Conservation (phyloP, 2,888 invertebrate genomes). For the Priapulus caudatus region DNA sequence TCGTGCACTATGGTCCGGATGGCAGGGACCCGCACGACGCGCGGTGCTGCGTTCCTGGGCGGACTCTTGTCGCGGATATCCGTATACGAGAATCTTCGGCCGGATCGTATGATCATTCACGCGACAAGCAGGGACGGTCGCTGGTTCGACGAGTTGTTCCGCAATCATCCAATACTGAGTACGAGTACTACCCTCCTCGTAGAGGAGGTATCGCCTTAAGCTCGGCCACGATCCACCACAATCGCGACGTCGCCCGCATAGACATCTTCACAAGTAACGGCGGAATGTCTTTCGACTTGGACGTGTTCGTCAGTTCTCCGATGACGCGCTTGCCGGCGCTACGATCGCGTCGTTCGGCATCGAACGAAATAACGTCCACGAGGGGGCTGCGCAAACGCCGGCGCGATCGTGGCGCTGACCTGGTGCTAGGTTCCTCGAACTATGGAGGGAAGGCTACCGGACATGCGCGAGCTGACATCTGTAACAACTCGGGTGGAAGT, state of each 20-base stretch:
- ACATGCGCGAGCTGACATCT: neutral
- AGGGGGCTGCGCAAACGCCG: neutral
- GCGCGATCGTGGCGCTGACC: neutral
- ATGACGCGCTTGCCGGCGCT: conserved; percentile 18
- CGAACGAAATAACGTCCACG: neutral
- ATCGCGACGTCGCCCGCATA: conserved; percentile 18
- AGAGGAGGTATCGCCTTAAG: too few relatives aligned
- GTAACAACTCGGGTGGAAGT: neutral
- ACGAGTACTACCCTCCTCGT: too few relatives aligned
- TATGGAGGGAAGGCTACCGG: neutral
- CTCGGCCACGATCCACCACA: too few relatives aligned
- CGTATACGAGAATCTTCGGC: neutral
- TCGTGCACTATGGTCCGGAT: too few relatives aligned
- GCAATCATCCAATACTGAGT: too few relatives aligned
- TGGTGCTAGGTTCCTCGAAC: neutral
- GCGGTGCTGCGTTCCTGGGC: too few relatives aligned
- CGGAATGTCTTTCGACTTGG: conserved; percentile 22
- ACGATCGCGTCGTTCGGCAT: conserved; percentile 10
- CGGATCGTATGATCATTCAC: neutral
- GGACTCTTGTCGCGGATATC: too few relatives aligned
- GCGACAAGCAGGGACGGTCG: neutral
- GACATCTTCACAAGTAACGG: conserved; percentile 21
- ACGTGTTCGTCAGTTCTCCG: conserved; percentile 21
- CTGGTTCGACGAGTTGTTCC: neutral
- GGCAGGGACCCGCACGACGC: too few relatives aligned